A percentile compares a stretch with the other conserved stretches of the same genome.
These are phyloP conservation scores for Rhopalosiphum maidis DNA, from an alignment of 1,140 invertebrate species.

Conservation along the genomic window DNA sequence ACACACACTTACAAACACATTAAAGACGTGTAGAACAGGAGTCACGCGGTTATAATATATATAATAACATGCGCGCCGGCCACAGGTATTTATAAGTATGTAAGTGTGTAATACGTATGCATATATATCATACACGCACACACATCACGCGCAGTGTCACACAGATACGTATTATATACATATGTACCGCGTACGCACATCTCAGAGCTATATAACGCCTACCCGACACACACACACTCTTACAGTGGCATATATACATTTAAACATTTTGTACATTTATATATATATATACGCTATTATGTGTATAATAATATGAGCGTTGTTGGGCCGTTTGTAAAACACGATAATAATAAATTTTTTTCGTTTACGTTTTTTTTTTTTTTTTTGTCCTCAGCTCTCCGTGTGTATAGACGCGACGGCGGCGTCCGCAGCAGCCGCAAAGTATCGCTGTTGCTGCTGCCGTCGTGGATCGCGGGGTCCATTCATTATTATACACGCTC, in stretches of 20 bases:
- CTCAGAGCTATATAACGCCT: conserved; percentile 34
- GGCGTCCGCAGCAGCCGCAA: conserved; percentile 36
- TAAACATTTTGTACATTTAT: not conserved
- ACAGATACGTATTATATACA: not conserved
- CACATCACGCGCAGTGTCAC: not conserved
- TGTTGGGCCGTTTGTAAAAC: conserved; percentile 30
- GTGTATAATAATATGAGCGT: not conserved
- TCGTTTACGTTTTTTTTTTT: not conserved
- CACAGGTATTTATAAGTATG: not conserved
- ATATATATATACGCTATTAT: not conserved
- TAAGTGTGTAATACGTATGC: not conserved
- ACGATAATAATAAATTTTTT: conserved; percentile 50
- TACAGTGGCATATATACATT: not conserved
- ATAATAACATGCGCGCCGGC: conserved; percentile 12
- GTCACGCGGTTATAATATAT: conserved; percentile 40
- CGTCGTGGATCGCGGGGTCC: conserved; percentile 43
- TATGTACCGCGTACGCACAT: not conserved
- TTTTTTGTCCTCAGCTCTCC: not conserved
- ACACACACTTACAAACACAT: not conserved
- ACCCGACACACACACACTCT: not conserved
- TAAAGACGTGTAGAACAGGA: conserved; percentile 52
- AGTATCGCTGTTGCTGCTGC: not conserved
- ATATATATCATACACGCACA: conserved; percentile 10
- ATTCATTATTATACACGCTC: conserved; percentile 37
- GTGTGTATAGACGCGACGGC: conserved; percentile 14